Base-by-base conservation (phyloP, 1,140 invertebrate genomes). In the Amyelois transitella region DNA sequence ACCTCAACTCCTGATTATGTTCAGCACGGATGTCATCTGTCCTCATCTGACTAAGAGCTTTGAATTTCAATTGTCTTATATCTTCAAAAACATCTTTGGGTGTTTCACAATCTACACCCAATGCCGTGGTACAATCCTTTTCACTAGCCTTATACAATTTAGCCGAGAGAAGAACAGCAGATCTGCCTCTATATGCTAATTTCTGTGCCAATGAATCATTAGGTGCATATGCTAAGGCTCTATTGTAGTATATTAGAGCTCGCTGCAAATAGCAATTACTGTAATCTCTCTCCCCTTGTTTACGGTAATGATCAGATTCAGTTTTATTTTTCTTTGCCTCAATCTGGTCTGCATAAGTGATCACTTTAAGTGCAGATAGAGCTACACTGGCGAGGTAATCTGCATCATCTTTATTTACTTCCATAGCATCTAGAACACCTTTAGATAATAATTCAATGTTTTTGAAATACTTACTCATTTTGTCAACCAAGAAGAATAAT, bases 141-240 rank as follows among this genome's bases (percentile, higher is more conserved):
- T 64, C 19, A 44, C 66, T 66, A 0, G 57, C 62, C 28, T 17
- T 22, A 18, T 54, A 67, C 10, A 1, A 6, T 43, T 58, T 38
- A 1, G 45, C 10, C 18, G 49, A 53, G 1, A 50, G 25, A 17
- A 72, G 51, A 12, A 75, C 2, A 6, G 59, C 69, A 1, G 72
- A 69, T 56, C 66, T 66, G 21, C 69, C 69, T 51, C 69, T 64
- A 43, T 66, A 66, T 7, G 60, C 72, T 7, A 75, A 38, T 59
- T 52, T 63, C 49, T 68, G 57, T 22, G 65, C 62, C 21, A 19
- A 53, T 7, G 66, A 67, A 28, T 62, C 49, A 1, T 53, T 51
- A 6, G 70, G 66, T 14, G 73, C 73, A 48, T 48, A 62, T 18
- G 48, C 18, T n/a, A 76, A 38, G 1, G 73, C 67, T 54, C 44